Evolutionary conservation across 2,888 invertebrate species (phyloP), one percentile per base, ranked within the genome.

Genomic region (Dromius quadrimaculatus): DNA sequence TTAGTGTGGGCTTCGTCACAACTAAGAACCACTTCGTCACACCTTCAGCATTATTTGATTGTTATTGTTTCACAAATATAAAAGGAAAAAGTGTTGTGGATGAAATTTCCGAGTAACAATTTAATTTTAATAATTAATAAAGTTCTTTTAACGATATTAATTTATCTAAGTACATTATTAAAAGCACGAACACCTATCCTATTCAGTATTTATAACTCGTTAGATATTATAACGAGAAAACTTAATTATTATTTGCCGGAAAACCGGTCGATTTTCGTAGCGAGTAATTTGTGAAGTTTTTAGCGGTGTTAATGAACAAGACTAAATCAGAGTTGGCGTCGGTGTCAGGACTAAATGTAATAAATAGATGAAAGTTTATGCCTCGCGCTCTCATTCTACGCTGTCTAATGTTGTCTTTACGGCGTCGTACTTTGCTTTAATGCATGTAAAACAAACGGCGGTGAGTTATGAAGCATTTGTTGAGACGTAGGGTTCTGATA

Each of bases 391-490:
- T 23, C 17, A 11, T 11, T 6, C 11, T 23, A n/a, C 28, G 28
- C 11, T 45, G 63, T 63, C 63, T 63, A 63, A 63, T 63, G 63
- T 43, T 17, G 43, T 63, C 63, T 63, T 63, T 63, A 63, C 45
- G 63, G 45, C 63, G 43, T 22, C 20, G 43, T 45, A 28, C 34
- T 43, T 28, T 32, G 34, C 23, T 63, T 63, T 63, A 63, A 63
- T 63, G 63, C 63, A 63, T 63, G 63, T 63, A 63, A 63, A 63
- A 63, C 63, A 63, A 63, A 63, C 45, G 45, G 23, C 20, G 38
- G 23, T 43, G 22, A 28, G 15, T 41, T 43, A 41, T 63, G 15
- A n/a, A n/a, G n/a, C n/a, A n/a, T n/a, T n/a, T n/a, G n/a, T n/a
- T n/a, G n/a, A n/a, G n/a, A n/a, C n/a, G n/a, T n/a, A n/a, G n/a